A percentile compares a stretch with the other conserved stretches of the same genome.
Conservation (phyloP, 1,140 invertebrate species). For the Saccostrea cuccullata region DNA sequence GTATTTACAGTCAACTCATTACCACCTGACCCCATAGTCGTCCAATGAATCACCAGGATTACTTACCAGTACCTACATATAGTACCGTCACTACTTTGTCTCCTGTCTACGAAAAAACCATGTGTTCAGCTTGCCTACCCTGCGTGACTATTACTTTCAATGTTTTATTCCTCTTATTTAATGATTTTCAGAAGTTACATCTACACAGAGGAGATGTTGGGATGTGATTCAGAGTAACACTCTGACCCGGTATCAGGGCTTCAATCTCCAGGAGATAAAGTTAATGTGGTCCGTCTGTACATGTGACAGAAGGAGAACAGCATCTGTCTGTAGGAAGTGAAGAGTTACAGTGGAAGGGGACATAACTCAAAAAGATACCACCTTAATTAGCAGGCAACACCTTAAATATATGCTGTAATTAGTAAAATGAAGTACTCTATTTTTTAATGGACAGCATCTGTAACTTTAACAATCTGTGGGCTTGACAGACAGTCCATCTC, state of each 20-base stretch:
- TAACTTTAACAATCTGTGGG: no score
- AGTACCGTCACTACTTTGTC: background rate
- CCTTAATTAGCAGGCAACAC: no score
- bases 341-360: no score
- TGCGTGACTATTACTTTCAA: background rate
- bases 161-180: no score
- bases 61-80: constrained; percentile 17
- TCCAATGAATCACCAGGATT: constrained; percentile 1
- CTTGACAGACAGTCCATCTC: no score
- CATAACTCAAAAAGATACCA: no score
- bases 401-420: no score
- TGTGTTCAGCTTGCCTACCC: background rate
- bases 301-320: background rate
- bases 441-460: no score
- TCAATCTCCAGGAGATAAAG: background rate
- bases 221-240: background rate
- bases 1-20: background rate
- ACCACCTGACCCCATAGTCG: background rate
- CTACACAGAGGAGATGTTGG: background rate
- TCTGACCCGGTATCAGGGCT: background rate
- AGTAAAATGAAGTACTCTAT: no score
- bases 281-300: constrained; percentile 20
- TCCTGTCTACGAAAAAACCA: background rate
- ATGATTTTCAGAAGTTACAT: background rate
- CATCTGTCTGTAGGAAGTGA: background rate